A percentile compares a stretch with the other conserved stretches of the same genome.
Conservation (phyloP, 2,888 invertebrate genomes). For the Helleia helle region DNA sequence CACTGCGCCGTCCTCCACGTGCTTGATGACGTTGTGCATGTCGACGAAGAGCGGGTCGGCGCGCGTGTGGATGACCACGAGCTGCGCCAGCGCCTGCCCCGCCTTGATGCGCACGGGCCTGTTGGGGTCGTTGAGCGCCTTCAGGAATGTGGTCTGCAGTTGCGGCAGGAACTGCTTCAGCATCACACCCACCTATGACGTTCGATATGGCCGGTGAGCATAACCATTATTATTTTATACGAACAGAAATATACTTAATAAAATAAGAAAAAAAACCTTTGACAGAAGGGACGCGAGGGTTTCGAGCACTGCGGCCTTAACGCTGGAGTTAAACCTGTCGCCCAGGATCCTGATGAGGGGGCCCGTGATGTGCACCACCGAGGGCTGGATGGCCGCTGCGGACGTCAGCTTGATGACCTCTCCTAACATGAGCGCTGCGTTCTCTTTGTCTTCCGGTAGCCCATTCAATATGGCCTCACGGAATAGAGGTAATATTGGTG, state of each 20-base stretch:
- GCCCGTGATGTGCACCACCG: slow-evolving; percentile 97
- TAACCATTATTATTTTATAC: no score
- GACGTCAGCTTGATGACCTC: slow-evolving; percentile 89
- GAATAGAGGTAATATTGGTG: slow-evolving; percentile 95
- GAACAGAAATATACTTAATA: no score
- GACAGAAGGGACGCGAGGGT: slow-evolving; percentile 92
- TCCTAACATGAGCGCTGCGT: slow-evolving; percentile 92
- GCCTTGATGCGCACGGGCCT: slow-evolving; percentile 92
- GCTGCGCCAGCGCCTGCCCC: slow-evolving; percentile 88
- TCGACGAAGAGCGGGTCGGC: slow-evolving; percentile 97
- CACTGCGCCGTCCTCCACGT: slow-evolving; percentile 87
- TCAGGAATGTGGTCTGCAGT: slow-evolving; percentile 97
- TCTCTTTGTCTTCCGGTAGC: slow-evolving; percentile 95
- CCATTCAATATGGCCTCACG: slow-evolving; percentile 97
- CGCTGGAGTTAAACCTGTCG: slow-evolving; percentile 93
- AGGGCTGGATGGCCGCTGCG: slow-evolving; percentile 91
- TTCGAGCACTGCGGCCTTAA: slow-evolving; percentile 96
- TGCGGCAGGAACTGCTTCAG: slow-evolving; percentile 98
- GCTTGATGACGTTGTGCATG: slow-evolving; percentile 88
- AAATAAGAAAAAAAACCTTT: no score
- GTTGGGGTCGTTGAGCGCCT: slow-evolving; percentile 93
- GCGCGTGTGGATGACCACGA: slow-evolving; percentile 93
- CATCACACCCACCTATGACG: slow-evolving; percentile 88
- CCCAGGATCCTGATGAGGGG: slow-evolving; percentile 98
- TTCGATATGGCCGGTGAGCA: no score